Base-by-base conservation (phyloP, 2,888 invertebrate species). In the Cephus spinipes region DNA sequence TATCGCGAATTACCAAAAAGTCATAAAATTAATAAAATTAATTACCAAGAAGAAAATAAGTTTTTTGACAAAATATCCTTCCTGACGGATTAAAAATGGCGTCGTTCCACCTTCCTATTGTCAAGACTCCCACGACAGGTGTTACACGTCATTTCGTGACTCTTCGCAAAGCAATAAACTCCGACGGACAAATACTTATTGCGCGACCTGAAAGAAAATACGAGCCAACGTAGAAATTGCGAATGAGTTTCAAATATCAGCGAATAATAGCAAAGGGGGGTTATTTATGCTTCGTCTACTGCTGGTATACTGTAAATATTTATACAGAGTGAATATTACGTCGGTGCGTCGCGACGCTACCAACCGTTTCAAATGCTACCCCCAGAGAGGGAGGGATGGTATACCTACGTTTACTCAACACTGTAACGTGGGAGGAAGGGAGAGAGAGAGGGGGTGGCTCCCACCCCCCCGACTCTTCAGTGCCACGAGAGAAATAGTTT, bases 261-360 rank as follows among this genome's bases (percentile, higher is more conserved):
- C 79, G 79, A 83, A 83, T 80, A 81, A 83, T 79, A 76, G 79
- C 73, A 74, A 35, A 3, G 30, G 55, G 1, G n/a, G 34, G 68
- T 34, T 79, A 76, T 80, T 79, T 77, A 79, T 75, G 71, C 75
- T 40, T 81, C 79, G 76, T 79, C 80, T 81, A 76, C 73, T 69
- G 71, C 73, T 68, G 73, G 30, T 55, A 73, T 34, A 77, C 76
- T 80, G 81, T 79, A 81, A 83, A 84, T 84, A 82, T 84, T 82
- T 84, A 81, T 81, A 78, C 79, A 77, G 80, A 73, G 68, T 78
- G 78, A 81, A 82, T 83, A 84, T 83, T 80, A 82, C 79, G 78
- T 40, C 73, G 15, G 55, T 55, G 55, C 55, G 55, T 55, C 55
- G 55, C 55, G 55, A 55, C 23, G 55, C 55, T 23, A 55, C 23